A percentile compares a stretch with the other conserved stretches of the same genome.
Conservation (phyloP, 2,113 vertebrate species). For the Scopus umbretta region DNA sequence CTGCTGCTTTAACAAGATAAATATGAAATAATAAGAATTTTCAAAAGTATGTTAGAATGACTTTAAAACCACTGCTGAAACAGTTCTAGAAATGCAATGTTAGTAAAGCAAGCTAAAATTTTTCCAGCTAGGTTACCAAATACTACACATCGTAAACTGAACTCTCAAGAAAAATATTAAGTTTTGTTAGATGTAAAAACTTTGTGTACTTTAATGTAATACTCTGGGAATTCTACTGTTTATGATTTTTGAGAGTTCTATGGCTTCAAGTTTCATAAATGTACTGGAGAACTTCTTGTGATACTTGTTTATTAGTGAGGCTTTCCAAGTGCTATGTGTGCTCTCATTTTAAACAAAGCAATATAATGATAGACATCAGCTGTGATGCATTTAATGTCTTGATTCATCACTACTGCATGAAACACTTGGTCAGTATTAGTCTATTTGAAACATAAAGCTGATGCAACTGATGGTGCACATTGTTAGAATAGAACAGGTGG, state of each 20-base stretch:
- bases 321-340: background rate
- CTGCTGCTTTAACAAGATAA: background rate
- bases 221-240: background rate
- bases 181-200: background rate
- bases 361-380: background rate
- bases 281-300: background rate
- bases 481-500: background rate
- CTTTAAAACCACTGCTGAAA: background rate
- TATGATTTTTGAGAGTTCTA: background rate
- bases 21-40: background rate
- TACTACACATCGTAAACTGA: background rate
- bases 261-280: background rate
- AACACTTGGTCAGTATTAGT: background rate
- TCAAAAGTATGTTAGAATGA: background rate
- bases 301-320: background rate
- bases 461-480: background rate
- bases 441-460: background rate
- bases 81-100: background rate
- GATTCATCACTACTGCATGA: background rate
- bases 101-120: background rate
- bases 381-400: constrained; percentile 18
- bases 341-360: background rate
- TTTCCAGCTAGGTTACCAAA: background rate
- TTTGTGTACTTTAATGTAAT: background rate
- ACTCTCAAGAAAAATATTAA: background rate